Conservation (phyloP, 2,113 vertebrate species). For the Mesocricetus auratus region DNA sequence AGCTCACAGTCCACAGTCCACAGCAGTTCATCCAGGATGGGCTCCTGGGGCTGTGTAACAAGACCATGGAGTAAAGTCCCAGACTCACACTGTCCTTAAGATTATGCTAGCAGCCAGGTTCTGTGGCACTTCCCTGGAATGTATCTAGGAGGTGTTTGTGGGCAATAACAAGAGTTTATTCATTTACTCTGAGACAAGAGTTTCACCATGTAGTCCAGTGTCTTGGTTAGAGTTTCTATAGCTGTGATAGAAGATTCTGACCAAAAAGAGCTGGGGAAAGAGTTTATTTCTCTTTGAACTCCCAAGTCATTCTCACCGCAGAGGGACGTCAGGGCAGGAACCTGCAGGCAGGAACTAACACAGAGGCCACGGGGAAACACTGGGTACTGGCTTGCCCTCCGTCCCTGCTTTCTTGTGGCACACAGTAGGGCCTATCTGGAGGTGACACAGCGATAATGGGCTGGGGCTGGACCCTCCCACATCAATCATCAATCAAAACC, state of each 20-base stretch:
- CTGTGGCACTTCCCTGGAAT: not conserved
- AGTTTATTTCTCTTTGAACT: not conserved
- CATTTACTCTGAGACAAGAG: not conserved
- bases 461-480: no score
- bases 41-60: not conserved
- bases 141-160: not conserved
- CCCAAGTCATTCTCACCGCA: not conserved
- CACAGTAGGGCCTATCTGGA: not conserved
- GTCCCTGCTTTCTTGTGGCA: not conserved
- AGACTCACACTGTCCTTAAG: not conserved
- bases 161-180: not conserved
- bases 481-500: not conserved
- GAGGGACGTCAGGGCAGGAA: not conserved
- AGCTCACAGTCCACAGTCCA: not conserved
- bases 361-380: not conserved
- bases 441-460: not conserved
- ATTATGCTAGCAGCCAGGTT: fast-evolving
- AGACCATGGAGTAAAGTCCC: no score
- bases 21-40: fast-evolving
- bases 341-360: not conserved
- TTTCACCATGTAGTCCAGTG: not conserved
- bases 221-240: not conserved
- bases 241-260: not conserved
- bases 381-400: not conserved
- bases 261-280: not conserved